These are phyloP conservation scores for Sminthurides aquaticus DNA, from an alignment of 2,888 invertebrate species.

Conservation along the genomic window DNA sequence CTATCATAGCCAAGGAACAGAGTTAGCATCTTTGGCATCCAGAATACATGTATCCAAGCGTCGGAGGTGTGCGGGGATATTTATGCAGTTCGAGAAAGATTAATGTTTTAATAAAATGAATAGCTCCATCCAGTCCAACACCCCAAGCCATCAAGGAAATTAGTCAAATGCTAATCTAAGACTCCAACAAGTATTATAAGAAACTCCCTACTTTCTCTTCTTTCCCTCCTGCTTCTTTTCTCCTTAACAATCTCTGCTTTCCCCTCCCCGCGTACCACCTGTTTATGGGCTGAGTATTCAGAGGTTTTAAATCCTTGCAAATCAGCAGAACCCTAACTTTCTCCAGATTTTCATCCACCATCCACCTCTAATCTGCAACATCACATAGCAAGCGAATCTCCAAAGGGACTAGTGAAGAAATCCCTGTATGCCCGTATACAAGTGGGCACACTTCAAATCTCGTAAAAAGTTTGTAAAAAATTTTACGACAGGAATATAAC, in stretches of 20 bases:
- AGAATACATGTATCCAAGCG: background rate
- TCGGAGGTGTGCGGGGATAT: background rate
- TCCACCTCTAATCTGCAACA: too few species aligned
- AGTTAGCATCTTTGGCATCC: background rate
- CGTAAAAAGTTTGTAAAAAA: background rate
- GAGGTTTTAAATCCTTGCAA: too few species aligned
- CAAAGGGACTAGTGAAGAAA: too few species aligned
- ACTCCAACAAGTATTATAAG: background rate
- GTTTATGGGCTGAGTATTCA: too few species aligned
- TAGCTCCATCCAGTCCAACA: background rate
- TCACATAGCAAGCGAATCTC: too few species aligned
- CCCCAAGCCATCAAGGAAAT: background rate
- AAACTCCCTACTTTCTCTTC: background rate
- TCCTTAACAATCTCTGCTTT: too few species aligned
- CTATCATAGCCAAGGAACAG: too few species aligned
- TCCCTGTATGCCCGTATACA: too few species aligned
- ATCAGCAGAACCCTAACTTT: too few species aligned
- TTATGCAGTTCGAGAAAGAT: conserved; percentile 8
- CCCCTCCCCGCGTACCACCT: too few species aligned
- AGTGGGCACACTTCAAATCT: background rate
- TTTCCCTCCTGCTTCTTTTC: background rate
- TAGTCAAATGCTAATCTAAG: background rate
- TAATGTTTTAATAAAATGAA: conserved; percentile 26
- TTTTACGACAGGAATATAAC: background rate
- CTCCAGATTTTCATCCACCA: too few species aligned